phyloP scores from a whole-genome alignment of 1,140 invertebrate genomes.

The Drosophila sp. region DNA sequence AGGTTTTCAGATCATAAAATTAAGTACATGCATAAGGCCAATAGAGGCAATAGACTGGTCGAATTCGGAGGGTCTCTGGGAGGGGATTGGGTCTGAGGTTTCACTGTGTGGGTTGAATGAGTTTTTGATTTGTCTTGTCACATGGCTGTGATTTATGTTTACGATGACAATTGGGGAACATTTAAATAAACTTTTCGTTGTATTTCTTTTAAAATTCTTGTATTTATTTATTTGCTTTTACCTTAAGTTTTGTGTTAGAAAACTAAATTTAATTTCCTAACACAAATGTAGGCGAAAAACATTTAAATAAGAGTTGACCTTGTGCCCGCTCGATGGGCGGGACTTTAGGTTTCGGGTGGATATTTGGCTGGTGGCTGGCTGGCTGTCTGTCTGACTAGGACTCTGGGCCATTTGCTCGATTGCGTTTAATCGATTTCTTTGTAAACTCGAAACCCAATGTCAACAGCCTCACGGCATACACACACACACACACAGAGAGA shows the following conservation, averaged over 20 bases:
- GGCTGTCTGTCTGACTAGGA: conserved; percentile 12
- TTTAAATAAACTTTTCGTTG: conserved; percentile 19
- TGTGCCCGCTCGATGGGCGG: conserved; percentile 27
- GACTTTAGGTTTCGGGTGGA: conserved; percentile 22
- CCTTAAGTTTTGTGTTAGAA: conserved; percentile 16
- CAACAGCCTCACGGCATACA: conserved; percentile 53
- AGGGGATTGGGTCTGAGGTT: conserved; percentile 6
- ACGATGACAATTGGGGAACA: conserved; percentile 51
- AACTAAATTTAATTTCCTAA: conserved; percentile 36
- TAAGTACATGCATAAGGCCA: conserved; percentile 50
- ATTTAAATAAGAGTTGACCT: conserved; percentile 59
- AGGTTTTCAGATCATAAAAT: conserved; percentile 51
- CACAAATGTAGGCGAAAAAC: conserved; percentile 36
- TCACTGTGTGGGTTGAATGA: conserved; percentile 47
- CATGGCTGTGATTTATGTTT: conserved; percentile 58
- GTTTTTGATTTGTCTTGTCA: conserved; percentile 49
- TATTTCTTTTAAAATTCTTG: conserved; percentile 25
- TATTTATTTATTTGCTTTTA: conserved; percentile 24
- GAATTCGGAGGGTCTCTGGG: background rate
- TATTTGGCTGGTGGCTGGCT: conserved; percentile 13
- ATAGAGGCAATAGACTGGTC: background rate
- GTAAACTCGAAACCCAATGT: conserved; percentile 66
- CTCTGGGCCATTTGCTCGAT: conserved; percentile 62
- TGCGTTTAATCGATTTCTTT: conserved; percentile 68
- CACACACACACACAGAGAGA: conserved; percentile 21